Conservation (phyloP, 2,113 vertebrate genomes). For the Dasyornis broadbenti region DNA sequence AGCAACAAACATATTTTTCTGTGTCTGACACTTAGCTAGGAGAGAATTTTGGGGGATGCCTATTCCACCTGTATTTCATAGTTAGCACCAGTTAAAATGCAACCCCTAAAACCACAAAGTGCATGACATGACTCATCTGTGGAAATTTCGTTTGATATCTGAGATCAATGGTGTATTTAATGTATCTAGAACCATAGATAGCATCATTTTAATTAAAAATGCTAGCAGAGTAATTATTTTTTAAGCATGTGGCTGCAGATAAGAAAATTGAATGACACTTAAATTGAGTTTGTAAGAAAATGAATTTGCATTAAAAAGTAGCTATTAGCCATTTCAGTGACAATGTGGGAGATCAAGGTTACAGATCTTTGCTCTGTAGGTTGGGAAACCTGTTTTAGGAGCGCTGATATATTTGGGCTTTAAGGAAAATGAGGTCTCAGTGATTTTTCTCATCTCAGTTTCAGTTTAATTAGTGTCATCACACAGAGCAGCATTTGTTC, state of each 20-base stretch:
- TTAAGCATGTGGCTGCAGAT: slow-evolving; percentile 64
- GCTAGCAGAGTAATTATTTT: slow-evolving; percentile 61
- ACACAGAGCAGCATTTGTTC: neutral
- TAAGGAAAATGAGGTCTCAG: neutral
- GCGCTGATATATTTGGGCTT: neutral
- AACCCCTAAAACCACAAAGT: neutral
- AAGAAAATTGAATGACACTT: slow-evolving; percentile 68
- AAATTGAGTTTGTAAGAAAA: slow-evolving; percentile 61
- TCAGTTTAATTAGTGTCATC: slow-evolving; percentile 9
- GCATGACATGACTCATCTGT: neutral
- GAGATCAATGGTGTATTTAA: slow-evolving; percentile 54
- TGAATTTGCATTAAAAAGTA: slow-evolving; percentile 64
- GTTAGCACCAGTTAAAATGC: neutral
- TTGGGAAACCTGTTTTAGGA: neutral
- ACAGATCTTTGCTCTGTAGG: neutral
- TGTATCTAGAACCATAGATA: slow-evolving; percentile 58
- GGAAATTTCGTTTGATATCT: slow-evolving; percentile 35
- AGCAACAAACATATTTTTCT: neutral
- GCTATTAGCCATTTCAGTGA: slow-evolving; percentile 43
- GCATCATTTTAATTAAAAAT: slow-evolving; percentile 71
- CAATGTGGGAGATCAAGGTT: slow-evolving; percentile 25
- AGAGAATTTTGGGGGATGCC: neutral
- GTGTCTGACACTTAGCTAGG: neutral
- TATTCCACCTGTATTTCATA: neutral
- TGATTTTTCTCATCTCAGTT: neutral